These are phyloP conservation scores for Microtus pennsylvanicus DNA, from an alignment of 2,113 vertebrate genomes.

Conservation along the genomic window DNA sequence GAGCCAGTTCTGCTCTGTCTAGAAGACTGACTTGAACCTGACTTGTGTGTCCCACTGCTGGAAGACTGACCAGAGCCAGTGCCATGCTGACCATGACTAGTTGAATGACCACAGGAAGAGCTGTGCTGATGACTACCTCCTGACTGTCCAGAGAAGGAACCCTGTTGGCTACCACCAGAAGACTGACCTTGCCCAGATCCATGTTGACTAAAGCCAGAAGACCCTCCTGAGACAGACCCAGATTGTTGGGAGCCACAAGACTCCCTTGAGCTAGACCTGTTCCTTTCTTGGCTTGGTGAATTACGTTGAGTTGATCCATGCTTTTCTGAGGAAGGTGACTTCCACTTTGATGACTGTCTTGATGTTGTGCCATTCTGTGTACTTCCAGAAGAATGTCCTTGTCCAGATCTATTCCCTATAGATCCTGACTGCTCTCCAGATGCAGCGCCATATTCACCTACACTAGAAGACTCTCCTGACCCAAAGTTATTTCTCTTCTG, in stretches of 20 bases:
- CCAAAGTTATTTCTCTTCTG: fast-evolving
- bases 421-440: fast-evolving
- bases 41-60: too few species aligned
- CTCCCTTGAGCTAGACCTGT: not conserved
- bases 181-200: not conserved
- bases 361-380: fast-evolving
- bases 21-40: too few species aligned
- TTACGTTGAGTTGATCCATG: fast-evolving
- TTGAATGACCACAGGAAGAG: too few species aligned
- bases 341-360: not conserved
- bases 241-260: not conserved
- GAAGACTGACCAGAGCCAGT: too few species aligned
- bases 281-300: fast-evolving
- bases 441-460: fast-evolving
- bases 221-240: not conserved
- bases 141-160: not conserved
- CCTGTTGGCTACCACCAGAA: not conserved
- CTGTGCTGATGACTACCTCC: too few species aligned
- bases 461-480: fast-evolving
- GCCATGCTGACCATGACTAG: too few species aligned
- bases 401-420: fast-evolving
- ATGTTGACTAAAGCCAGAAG: not conserved
- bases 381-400: too few species aligned
- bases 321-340: fast-evolving
- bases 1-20: too few species aligned